A percentile compares a stretch with the other conserved stretches of the same genome.
Conservation (phyloP, 2,113 vertebrate genomes). For the Hystrix brachyura region DNA sequence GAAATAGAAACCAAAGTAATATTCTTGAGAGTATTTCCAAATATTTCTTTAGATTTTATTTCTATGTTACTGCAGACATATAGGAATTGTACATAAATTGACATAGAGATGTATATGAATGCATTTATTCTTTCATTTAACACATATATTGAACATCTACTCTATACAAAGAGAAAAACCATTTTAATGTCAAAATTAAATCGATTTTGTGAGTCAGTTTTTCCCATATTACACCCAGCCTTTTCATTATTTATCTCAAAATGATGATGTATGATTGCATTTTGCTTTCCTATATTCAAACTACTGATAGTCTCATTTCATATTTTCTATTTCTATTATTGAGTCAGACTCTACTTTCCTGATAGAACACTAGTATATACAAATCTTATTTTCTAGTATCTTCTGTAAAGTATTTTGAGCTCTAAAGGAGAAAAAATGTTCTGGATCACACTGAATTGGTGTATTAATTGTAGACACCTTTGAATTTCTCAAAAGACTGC, state of each 20-base stretch:
- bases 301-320: neutral
- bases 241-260: neutral
- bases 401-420: neutral
- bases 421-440: neutral
- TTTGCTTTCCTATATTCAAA: conserved; percentile 31
- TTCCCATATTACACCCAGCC: neutral
- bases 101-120: neutral
- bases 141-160: neutral
- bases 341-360: neutral
- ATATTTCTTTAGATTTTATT: conserved; percentile 25
- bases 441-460: neutral
- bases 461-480: neutral
- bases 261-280: neutral
- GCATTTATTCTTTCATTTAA: neutral
- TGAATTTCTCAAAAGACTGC: conserved; percentile 34
- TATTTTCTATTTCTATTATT: neutral
- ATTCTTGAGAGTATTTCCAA: conserved; percentile 13
- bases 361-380: neutral
- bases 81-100: neutral
- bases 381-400: conserved; percentile 11
- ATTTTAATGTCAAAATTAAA: neutral
- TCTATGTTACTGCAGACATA: neutral
- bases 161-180: neutral
- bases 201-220: neutral
- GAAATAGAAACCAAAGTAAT: neutral